Evolutionary conservation across 2,113 vertebrate species (phyloP).

Genomic region (Bufo bufo): DNA sequence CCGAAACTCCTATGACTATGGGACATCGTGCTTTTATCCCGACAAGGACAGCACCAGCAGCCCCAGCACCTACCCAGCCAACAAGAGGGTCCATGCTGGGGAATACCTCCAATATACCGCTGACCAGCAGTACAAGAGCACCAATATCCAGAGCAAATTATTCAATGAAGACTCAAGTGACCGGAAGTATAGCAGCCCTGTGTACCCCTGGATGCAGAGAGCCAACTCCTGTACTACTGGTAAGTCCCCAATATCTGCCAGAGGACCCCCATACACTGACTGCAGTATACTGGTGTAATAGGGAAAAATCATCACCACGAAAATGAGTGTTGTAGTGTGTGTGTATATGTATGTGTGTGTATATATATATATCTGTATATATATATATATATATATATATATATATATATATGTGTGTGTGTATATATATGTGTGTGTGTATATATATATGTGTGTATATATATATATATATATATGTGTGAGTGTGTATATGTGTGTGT

Average conservation of each 20-base stretch:
- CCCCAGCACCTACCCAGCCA: slow-evolving; percentile 70
- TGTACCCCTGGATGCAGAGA: slow-evolving; percentile 85
- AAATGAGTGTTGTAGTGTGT: no score
- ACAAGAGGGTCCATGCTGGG: slow-evolving; percentile 74
- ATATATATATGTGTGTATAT: no score
- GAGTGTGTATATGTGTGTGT: no score
- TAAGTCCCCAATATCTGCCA: slow-evolving; percentile 67
- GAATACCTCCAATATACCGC: slow-evolving; percentile 78
- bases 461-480: no score
- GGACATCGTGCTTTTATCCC: slow-evolving; percentile 81
- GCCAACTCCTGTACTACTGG: slow-evolving; percentile 80
- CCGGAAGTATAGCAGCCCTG: slow-evolving; percentile 83
- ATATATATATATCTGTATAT: no score
- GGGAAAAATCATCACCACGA: no score
- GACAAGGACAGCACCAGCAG: slow-evolving; percentile 79
- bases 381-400: no score
- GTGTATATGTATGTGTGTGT: no score
- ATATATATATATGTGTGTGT: no score
- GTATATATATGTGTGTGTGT: no score
- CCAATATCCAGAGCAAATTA: slow-evolving; percentile 74
- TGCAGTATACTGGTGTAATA: no score
- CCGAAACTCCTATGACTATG: slow-evolving; percentile 80
- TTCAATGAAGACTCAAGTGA: slow-evolving; percentile 77
- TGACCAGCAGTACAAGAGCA: slow-evolving; percentile 77
- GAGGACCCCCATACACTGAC: no score